These are phyloP conservation scores for Cryptophagus acutangulus DNA, from an alignment of 2,888 invertebrate species.

Conservation along the genomic window DNA sequence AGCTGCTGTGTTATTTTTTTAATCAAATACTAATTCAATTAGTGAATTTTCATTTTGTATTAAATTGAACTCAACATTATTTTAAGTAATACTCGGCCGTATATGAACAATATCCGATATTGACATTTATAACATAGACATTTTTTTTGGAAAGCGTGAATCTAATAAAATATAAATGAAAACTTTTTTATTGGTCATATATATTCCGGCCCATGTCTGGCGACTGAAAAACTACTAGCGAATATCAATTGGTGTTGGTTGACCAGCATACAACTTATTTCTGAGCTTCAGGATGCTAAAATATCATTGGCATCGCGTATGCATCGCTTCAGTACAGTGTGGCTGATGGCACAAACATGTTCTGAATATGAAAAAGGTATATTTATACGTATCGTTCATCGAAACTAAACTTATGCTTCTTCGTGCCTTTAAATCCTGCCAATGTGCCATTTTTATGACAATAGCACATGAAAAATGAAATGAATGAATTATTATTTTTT, in stretches of 20 bases:
- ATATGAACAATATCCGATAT: background rate
- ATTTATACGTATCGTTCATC: constrained; percentile 30
- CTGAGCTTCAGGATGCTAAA: constrained; percentile 31
- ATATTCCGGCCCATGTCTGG: constrained; percentile 5
- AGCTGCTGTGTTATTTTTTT: constrained; percentile 25
- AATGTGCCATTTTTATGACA: too few relatives aligned
- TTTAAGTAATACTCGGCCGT: background rate
- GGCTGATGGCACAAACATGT: constrained; percentile 35
- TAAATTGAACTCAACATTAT: constrained; percentile 1
- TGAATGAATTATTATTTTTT: too few relatives aligned
- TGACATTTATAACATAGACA: too few relatives aligned
- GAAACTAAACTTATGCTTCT: background rate
- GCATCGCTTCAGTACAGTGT: constrained; percentile 32
- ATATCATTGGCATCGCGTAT: constrained; percentile 36
- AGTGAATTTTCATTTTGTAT: too few relatives aligned
- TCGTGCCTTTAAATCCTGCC: too few relatives aligned
- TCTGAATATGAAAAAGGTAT: constrained; percentile 31
- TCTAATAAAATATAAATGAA: background rate
- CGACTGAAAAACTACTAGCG: constrained; percentile 2
- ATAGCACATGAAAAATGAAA: too few relatives aligned
- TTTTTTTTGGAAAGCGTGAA: background rate
- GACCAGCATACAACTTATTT: constrained; percentile 20
- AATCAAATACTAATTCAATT: constrained; percentile 34
- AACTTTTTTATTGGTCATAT: constrained; percentile 4
- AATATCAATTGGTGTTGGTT: constrained; percentile 7